Evolutionary conservation across 2,888 invertebrate genomes (phyloP), one percentile per base, ranked within the genome.

Genomic region (Tinea pellionella): DNA sequence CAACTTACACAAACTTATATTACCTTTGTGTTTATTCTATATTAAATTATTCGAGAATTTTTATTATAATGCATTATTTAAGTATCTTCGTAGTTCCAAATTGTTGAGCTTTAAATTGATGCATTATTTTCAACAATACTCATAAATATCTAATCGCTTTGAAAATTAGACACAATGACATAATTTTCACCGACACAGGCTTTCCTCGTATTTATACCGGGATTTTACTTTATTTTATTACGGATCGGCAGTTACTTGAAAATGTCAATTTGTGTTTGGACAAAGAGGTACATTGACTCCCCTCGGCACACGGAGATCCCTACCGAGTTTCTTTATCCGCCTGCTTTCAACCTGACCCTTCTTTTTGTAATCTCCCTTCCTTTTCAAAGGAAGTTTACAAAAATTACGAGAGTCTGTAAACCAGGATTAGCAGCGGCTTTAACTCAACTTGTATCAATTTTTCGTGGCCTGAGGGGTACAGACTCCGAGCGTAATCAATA

Each of bases 361-460:
- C 64, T 71, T 73, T 72, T 72, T 70, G 71, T 75, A 77, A 76
- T 75, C 74, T 73, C 70, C 69, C 68, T 73, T 70, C 69, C 74
- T 69, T 73, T 77, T 74, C 71, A 73, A 74, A 72, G 73, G 67
- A 74, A 74, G 70, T 74, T 74, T 67, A 69, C 69, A 72, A 78
- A 78, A 75, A 74, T 74, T 71, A 75, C 71, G 69, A 70, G 71
- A 70, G 69, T 42, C 58, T 68, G 67, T 70, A 72, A 74, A 70
- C 67, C 72, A 69, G 72, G 69, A 69, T 69, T 65, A 67, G 63
- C 61, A 61, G 63, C 41, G 64, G 64, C 62, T 64, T 68, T 64
- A 47, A n/a, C 47, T 15, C 32, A 16, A 32, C 57, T 15, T 57
- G 57, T 57, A 57, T 24, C 53, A 24, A 53, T 53, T 24, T 53